Percentiles rank a stretch among this genome's conserved stretches.
These are phyloP conservation scores for Dendroctonus valens DNA, from an alignment of 1,140 invertebrate species.

Conservation along the genomic window DNA sequence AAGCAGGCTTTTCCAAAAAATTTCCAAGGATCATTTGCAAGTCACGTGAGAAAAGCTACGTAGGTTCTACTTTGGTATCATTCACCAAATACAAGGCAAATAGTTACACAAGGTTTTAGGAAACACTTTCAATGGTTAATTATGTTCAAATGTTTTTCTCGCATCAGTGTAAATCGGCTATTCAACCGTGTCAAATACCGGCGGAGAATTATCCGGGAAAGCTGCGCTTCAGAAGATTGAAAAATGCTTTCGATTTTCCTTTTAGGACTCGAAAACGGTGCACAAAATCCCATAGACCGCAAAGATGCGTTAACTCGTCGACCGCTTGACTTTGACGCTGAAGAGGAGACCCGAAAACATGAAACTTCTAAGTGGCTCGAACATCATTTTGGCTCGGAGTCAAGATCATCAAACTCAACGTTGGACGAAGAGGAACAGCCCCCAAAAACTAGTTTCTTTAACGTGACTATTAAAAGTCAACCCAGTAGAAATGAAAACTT, in stretches of 20 bases:
- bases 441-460: conserved; percentile 70
- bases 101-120: too few species aligned
- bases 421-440: conserved; percentile 56
- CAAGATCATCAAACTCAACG: conserved; percentile 68
- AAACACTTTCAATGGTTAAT: too few species aligned
- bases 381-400: conserved; percentile 85
- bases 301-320: conserved; percentile 78
- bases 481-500: conserved; percentile 47
- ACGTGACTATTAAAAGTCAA: conserved; percentile 74
- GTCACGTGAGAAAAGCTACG: too few species aligned
- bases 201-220: too few species aligned
- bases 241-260: conserved; percentile 9
- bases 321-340: conserved; percentile 78
- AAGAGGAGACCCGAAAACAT: conserved; percentile 83
- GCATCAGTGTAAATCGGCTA: too few species aligned
- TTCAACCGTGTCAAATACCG: too few species aligned
- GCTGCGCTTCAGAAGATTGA: too few species aligned
- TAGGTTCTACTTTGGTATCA: too few species aligned
- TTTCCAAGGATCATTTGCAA: background rate
- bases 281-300: conserved; percentile 57
- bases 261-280: conserved; percentile 44
- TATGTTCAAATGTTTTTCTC: too few species aligned
- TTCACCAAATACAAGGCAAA: too few species aligned
- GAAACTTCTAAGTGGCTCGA: conserved; percentile 89
- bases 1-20: background rate